These are phyloP conservation scores for Nycticryphes semicollaris DNA, from an alignment of 2,113 vertebrate genomes.

Conservation along the genomic window DNA sequence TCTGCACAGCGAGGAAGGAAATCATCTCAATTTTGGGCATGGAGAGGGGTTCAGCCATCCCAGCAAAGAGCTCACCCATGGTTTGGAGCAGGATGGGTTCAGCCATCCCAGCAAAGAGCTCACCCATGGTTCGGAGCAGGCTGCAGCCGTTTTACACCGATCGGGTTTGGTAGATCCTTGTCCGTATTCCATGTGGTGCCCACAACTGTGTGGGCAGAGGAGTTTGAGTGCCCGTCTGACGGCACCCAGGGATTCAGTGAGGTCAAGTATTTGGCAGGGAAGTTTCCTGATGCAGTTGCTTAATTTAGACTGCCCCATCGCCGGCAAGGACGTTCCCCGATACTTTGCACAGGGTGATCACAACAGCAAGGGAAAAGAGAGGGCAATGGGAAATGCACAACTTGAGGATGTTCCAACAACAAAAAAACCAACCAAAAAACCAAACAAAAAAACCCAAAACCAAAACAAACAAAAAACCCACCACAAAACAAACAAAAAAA, in stretches of 20 bases:
- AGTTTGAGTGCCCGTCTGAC: rapidly evolving
- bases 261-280: background rate
- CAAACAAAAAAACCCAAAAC: too few species aligned
- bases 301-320: background rate
- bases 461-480: too few species aligned
- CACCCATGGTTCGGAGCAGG: rapidly evolving
- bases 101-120: background rate
- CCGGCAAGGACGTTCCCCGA: background rate
- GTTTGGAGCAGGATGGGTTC: too few species aligned
- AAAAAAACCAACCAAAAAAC: background rate
- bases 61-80: rapidly evolving
- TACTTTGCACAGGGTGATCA: rapidly evolving
- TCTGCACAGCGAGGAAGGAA: rapidly evolving
- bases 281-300: background rate
- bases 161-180: rapidly evolving
- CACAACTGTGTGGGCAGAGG: rapidly evolving
- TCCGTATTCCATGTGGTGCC: rapidly evolving
- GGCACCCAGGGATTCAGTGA: rapidly evolving
- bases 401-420: background rate
- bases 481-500: too few species aligned
- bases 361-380: background rate
- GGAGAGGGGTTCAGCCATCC: background rate
- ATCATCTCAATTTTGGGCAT: rapidly evolving
- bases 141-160: rapidly evolving
- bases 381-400: rapidly evolving